Evolutionary conservation across 30 jellyfish, hydroid and myxozoan genomes (phyloP), one percentile per base, ranked within the genome.

Genomic region (Hydractinia symbiolongicarpus): DNA sequence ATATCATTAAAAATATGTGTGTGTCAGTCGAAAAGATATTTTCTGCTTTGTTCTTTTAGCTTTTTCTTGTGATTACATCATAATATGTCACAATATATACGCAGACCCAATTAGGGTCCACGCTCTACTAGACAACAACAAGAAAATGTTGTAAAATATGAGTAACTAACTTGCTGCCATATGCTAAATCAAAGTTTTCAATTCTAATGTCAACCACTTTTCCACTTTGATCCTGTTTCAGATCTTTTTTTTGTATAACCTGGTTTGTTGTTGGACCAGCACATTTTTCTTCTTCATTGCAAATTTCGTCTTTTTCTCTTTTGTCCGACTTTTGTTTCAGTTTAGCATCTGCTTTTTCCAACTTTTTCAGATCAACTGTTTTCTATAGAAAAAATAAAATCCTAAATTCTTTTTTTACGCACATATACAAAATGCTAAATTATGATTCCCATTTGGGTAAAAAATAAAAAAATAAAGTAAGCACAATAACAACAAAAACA

Each of bases 341-440:
- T 61, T 91, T 91, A 17, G 96, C 96, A 57, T 91, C 98, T 5
- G 86, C 98, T 68, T 87, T 91, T 66, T 84, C 98, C 50, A 91
- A 84, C 52, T 91, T 91, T 40, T 83, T 91, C 82, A 68, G 15
- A 66, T 91, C 98, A 14, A 87, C 95, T 13, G 85, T 79, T 67
- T 84, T 82, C 95, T 86, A 73, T 50, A 16, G 49, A 54, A 44
- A 83, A 83, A n/a, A 70, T 13, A 15, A 40, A 11, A 79, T 2
- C 44, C 44, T 30, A 30, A 30, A 30, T 30, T 30, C 44, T 30
- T 30, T 30, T n/a, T 30, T 30, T 30, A 30, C 2, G 44, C 44
- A 54, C 19, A 72, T 30, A 30, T 30, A 30, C 44, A 30, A 30
- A 30, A 30, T 30, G 44, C 44, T 30, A 30, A 30, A 30, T 30